These are phyloP conservation scores for Drosophila formosana DNA, from an alignment of 2,888 invertebrate genomes.

Conservation along the genomic window DNA sequence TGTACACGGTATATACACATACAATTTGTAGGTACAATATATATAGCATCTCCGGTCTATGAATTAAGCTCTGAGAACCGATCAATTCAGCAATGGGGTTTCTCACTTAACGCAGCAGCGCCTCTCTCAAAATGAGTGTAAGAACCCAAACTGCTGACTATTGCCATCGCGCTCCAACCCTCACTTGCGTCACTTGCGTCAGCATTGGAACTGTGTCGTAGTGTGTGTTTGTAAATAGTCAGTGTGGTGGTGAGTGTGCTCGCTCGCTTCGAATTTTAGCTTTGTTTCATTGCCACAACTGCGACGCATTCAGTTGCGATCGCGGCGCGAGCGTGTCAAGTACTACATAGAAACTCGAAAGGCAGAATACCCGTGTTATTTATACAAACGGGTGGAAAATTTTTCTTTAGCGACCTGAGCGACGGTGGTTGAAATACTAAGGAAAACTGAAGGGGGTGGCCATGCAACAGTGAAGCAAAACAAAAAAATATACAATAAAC, in stretches of 20 bases:
- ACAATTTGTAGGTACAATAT: neutral
- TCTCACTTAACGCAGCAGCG: constrained; percentile 14
- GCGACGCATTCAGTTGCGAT: constrained; percentile 80
- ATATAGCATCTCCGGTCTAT: no score
- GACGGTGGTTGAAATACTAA: constrained; percentile 67
- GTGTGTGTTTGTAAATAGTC: constrained; percentile 13
- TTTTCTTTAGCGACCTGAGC: constrained; percentile 56
- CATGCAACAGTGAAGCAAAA: constrained; percentile 29
- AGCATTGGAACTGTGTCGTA: constrained; percentile 37
- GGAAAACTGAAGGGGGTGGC: constrained; percentile 23
- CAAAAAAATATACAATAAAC: constrained; percentile 9
- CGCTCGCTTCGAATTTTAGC: constrained; percentile 47
- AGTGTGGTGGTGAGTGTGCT: constrained; percentile 44
- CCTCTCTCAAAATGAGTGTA: constrained; percentile 33
- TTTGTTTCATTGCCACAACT: constrained; percentile 61
- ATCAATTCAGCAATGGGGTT: constrained; percentile 42
- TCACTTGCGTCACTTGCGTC: constrained; percentile 22
- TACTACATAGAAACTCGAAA: constrained; percentile 40
- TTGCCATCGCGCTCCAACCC: constrained; percentile 43
- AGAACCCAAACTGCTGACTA: constrained; percentile 42
- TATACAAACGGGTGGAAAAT: constrained; percentile 68
- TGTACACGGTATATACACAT: constrained; percentile 3
- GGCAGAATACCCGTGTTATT: constrained; percentile 25
- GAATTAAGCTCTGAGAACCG: constrained; percentile 31
- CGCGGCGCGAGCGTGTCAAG: constrained; percentile 78